These are phyloP conservation scores for Tamias sibiricus DNA, from an alignment of 2,113 vertebrate species.

Conservation along the genomic window DNA sequence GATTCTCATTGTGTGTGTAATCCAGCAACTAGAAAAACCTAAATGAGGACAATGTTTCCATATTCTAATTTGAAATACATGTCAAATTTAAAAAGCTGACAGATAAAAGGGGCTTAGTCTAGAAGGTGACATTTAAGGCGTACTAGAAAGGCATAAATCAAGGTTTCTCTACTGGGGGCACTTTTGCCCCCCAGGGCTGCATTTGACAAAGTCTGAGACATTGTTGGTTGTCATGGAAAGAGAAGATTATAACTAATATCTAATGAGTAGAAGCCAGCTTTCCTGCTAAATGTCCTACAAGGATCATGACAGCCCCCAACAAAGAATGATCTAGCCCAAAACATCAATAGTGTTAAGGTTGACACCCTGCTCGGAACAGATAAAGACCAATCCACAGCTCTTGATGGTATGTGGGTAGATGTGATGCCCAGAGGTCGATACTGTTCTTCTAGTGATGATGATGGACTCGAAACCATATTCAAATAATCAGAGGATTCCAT, in stretches of 20 bases:
- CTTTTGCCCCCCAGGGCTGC: too few relatives aligned
- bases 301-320: not conserved
- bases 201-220: not conserved
- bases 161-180: not conserved
- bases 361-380: not conserved
- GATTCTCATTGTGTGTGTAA: not conserved
- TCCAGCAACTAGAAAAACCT: not conserved
- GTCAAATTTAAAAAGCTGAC: not conserved
- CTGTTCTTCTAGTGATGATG: not conserved
- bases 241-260: not conserved
- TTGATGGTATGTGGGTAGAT: not conserved
- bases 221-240: not conserved
- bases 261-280: not conserved
- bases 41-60: not conserved
- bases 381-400: not conserved
- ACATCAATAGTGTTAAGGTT: accelerated
- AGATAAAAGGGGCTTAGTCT: not conserved
- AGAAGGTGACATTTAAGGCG: not conserved
- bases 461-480: not conserved
- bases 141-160: not conserved
- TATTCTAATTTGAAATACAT: not conserved
- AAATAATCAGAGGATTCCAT: not conserved
- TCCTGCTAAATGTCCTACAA: not conserved
- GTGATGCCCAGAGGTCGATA: not conserved
- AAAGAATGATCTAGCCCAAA: not conserved